These are phyloP conservation scores for Apamea sordens DNA, from an alignment of 2,888 invertebrate genomes.

Conservation along the genomic window DNA sequence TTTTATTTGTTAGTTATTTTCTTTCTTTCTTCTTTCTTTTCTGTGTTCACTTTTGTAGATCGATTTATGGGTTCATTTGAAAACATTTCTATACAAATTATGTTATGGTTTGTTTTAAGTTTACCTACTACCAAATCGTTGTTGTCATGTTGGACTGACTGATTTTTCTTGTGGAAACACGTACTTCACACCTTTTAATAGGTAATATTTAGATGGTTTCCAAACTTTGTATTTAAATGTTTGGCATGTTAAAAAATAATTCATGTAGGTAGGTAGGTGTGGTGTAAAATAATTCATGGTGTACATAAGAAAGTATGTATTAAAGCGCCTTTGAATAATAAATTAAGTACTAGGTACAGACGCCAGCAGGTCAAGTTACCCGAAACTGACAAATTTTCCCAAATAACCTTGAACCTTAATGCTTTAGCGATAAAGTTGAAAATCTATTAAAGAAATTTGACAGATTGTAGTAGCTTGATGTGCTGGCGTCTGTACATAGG, in stretches of 20 bases:
- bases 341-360: neutral
- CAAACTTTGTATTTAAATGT: neutral
- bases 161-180: neutral
- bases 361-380: no score
- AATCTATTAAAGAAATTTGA: no score
- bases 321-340: neutral
- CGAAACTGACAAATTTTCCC: no score
- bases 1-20: slow-evolving; percentile 26
- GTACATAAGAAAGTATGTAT: neutral
- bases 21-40: no score
- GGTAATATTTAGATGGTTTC: no score
- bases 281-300: neutral
- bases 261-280: neutral
- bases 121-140: neutral
- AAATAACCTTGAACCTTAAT: no score
- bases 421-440: no score
- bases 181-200: neutral
- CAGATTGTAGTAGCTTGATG: no score
- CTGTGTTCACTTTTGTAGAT: slow-evolving; percentile 12
- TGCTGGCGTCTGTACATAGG: no score
- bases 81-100: neutral
- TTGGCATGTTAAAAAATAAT: neutral
- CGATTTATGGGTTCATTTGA: slow-evolving; percentile 9
- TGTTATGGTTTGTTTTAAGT: slow-evolving; percentile 1
- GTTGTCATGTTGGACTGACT: slow-evolving; percentile 1